phyloP scores from a whole-genome alignment of 1,140 invertebrate species.

The Drosophila busckii region DNA sequence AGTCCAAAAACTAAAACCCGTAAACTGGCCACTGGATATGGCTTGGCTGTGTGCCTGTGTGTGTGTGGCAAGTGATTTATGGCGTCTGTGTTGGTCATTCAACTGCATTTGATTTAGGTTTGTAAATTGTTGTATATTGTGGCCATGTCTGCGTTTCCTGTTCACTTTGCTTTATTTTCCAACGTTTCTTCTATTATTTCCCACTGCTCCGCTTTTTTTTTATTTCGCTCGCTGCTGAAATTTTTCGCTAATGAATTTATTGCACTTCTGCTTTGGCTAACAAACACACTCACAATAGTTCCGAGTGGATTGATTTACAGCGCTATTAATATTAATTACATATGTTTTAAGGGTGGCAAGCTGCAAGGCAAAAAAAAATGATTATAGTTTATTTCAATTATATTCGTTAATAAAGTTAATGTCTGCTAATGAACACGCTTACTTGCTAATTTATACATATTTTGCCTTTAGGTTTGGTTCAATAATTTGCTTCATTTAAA shows the following conservation, averaged over 20 bases:
- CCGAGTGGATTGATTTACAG: conserved; percentile 28
- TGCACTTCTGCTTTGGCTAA: conserved; percentile 32
- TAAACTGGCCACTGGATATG: too few relatives aligned
- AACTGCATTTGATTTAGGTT: conserved; percentile 76
- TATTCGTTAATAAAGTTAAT: too few relatives aligned
- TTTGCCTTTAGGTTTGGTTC: too few relatives aligned
- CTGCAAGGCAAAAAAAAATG: too few relatives aligned
- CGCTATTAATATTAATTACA: conserved; percentile 32
- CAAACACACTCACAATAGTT: conserved; percentile 10
- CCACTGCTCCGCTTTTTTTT: not conserved
- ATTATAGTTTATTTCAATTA: too few relatives aligned
- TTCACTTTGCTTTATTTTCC: conserved; percentile 32
- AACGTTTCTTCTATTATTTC: conserved; percentile 4
- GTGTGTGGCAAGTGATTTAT: conserved; percentile 63
- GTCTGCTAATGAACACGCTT: too few relatives aligned
- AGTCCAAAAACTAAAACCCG: too few relatives aligned
- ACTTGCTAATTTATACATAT: too few relatives aligned
- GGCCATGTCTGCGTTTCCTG: conserved; percentile 57
- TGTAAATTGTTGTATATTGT: conserved; percentile 74
- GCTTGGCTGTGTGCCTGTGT: conserved; percentile 11
- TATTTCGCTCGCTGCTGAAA: not conserved
- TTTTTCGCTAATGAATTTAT: conserved; percentile 72
- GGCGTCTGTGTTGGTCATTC: conserved; percentile 73
- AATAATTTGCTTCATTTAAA: too few relatives aligned
- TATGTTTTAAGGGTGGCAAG: too few relatives aligned